Evolutionary conservation across 2,888 invertebrate species (phyloP).

Genomic region (Dorcus parallelipipedus): DNA sequence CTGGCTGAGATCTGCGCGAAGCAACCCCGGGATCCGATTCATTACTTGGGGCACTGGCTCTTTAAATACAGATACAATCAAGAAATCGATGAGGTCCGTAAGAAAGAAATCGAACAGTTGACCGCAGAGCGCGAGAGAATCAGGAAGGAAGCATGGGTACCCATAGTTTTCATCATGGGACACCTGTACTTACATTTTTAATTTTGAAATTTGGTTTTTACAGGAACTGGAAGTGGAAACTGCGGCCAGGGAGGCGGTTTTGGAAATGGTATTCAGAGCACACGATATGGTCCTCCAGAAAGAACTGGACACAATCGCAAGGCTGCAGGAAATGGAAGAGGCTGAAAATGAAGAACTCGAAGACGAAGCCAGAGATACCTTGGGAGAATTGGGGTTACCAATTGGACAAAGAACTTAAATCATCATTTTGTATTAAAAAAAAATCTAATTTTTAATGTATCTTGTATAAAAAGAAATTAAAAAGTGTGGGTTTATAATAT

Average conservation of each 20-base stretch:
- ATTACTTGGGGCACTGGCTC: conserved; percentile 52
- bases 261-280: conserved; percentile 41
- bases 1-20: conserved; percentile 49
- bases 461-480: too few relatives aligned
- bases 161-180: too few relatives aligned
- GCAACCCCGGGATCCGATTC: conserved; percentile 51
- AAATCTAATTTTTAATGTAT: too few relatives aligned
- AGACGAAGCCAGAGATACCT: conserved; percentile 34
- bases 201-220: conserved; percentile 8
- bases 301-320: conserved; percentile 32
- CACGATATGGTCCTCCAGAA: conserved; percentile 39
- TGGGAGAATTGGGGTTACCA: conserved; percentile 26
- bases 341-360: conserved; percentile 27
- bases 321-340: conserved; percentile 28
- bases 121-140: conserved; percentile 37
- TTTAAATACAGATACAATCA: conserved; percentile 50
- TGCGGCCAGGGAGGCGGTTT: conserved; percentile 40
- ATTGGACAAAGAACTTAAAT: not conserved
- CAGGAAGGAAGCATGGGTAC: conserved; percentile 41
- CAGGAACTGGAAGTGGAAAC: conserved; percentile 40
- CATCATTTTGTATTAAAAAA: too few relatives aligned
- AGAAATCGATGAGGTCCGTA: conserved; percentile 40
- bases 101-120: conserved; percentile 40
- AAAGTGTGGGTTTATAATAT: too few relatives aligned
- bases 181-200: not conserved